Evolutionary conservation across 1,140 invertebrate species (phyloP).

Genomic region (Drusus annulatus): DNA sequence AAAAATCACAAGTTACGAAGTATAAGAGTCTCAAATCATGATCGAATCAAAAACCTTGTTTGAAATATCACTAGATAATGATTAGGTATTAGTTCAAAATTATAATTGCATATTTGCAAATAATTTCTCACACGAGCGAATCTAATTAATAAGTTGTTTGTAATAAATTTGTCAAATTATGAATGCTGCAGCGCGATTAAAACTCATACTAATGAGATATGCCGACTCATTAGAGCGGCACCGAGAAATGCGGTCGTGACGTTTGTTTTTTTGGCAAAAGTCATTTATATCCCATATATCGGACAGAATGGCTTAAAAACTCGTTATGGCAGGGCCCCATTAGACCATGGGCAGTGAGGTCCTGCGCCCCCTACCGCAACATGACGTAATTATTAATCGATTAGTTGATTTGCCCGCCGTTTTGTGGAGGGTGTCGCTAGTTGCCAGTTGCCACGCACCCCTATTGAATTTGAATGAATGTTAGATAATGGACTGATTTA

Average conservation of each 20-base stretch:
- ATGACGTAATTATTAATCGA: conserved; percentile 27
- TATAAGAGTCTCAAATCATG: no score
- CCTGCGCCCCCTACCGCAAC: neutral
- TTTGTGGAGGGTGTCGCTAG: neutral
- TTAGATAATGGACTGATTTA: no score
- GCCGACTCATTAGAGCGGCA: conserved; percentile 1
- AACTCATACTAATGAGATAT: neutral
- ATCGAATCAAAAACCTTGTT: no score
- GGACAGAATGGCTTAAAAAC: conserved; percentile 19
- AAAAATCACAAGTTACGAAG: no score
- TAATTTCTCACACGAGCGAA: no score
- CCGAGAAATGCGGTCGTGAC: neutral
- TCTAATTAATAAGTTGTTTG: neutral
- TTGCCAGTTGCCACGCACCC: neutral
- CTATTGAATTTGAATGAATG: neutral
- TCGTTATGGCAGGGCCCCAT: conserved; percentile 1
- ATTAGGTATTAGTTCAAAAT: no score
- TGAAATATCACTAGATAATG: no score
- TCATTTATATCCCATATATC: conserved; percentile 19
- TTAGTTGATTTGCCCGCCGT: conserved; percentile 4
- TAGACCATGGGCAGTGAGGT: neutral
- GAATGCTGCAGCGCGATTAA: neutral
- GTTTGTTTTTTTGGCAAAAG: conserved; percentile 11
- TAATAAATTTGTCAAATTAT: conserved; percentile 2
- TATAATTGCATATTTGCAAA: no score